A percentile compares a stretch with the other conserved stretches of the same genome.
Conservation (phyloP, 2,797 vertebrate species). For the Lagorchestes hirsutus region DNA sequence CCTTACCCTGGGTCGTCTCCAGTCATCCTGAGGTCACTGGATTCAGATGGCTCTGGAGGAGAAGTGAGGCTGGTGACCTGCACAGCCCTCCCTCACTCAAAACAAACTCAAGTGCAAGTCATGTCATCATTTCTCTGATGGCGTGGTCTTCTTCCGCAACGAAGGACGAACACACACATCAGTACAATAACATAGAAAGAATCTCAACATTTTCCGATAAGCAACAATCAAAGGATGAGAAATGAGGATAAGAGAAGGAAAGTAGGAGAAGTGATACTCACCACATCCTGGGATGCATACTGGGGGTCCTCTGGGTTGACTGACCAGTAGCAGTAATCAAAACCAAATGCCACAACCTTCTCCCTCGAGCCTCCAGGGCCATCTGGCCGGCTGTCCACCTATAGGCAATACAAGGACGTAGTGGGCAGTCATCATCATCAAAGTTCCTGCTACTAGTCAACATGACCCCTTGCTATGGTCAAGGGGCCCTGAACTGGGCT, state of each 20-base stretch:
- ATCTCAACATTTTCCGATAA: neutral
- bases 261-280: constrained; percentile 82
- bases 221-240: constrained; percentile 26
- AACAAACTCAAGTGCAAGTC: too few species aligned
- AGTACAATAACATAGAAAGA: constrained; percentile 27
- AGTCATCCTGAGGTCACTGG: too few species aligned
- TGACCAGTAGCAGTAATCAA: constrained; percentile 99
- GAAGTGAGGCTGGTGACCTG: too few species aligned
- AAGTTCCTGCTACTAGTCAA: constrained; percentile 35
- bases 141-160: too few species aligned
- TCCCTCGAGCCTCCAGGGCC: constrained; percentile 91
- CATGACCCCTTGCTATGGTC: constrained; percentile 17
- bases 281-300: constrained; percentile 97
- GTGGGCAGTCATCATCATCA: constrained; percentile 38
- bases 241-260: constrained; percentile 30
- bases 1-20: too few species aligned
- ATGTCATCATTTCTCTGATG: too few species aligned
- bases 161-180: neutral
- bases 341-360: constrained; percentile 93
- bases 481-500: constrained; percentile 7
- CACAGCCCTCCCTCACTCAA: too few species aligned
- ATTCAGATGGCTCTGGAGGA: too few species aligned
- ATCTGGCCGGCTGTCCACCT: constrained; percentile 90
- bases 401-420: constrained; percentile 64
- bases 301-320: constrained; percentile 92